phyloP scores from a whole-genome alignment of 2,113 vertebrate genomes.

The Limnothrissa miodon region DNA sequence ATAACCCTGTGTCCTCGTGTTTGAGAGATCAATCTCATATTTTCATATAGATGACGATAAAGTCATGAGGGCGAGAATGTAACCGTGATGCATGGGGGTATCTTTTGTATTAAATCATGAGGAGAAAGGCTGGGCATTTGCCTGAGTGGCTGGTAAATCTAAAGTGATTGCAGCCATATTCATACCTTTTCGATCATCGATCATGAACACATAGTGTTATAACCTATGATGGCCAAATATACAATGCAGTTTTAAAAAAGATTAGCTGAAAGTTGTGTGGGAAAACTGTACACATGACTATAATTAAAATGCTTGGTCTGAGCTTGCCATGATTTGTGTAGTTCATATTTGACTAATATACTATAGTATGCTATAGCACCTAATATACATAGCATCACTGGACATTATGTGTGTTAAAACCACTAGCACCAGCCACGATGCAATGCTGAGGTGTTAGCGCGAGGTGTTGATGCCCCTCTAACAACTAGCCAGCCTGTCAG shows the following conservation, averaged over 20 bases:
- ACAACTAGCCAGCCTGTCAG: too few species aligned
- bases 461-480: too few species aligned
- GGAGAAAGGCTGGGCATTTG: not conserved
- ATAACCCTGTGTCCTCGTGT: constrained; percentile 5
- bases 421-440: too few species aligned
- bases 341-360: too few species aligned
- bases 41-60: constrained; percentile 15
- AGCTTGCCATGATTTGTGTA: too few species aligned
- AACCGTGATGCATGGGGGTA: not conserved
- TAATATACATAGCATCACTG: too few species aligned
- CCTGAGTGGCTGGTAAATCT: not conserved
- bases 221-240: not conserved
- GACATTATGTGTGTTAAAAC: too few species aligned
- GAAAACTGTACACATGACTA: not conserved
- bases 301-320: too few species aligned
- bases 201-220: not conserved
- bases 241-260: not conserved
- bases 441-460: too few species aligned
- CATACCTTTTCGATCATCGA: not conserved
- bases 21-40: constrained; percentile 19
- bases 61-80: not conserved
- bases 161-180: constrained; percentile 1
- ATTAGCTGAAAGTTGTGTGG: not conserved
- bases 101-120: constrained; percentile 14
- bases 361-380: too few species aligned